Evolutionary conservation across 2,888 invertebrate species (phyloP).

Genomic region (Protonemura montana): DNA sequence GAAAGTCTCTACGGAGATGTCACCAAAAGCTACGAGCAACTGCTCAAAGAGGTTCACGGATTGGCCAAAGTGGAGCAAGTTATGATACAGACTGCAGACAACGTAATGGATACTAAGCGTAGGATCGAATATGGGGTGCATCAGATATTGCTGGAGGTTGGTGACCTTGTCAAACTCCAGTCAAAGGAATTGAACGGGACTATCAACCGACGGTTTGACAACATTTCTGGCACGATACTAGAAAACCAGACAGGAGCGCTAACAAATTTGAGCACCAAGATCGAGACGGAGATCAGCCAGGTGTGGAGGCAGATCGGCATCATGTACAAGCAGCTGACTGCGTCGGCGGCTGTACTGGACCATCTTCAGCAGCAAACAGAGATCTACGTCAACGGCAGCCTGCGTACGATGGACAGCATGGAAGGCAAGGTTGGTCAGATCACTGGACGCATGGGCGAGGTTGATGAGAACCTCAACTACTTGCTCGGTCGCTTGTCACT

Average conservation of each 20-base stretch:
- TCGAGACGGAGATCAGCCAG: slow-evolving; percentile 82
- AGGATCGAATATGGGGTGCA: slow-evolving; percentile 85
- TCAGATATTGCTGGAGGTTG: slow-evolving; percentile 79
- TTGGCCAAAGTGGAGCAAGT: slow-evolving; percentile 79
- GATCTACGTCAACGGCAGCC: slow-evolving; percentile 80
- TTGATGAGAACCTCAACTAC: slow-evolving; percentile 84
- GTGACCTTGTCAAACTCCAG: slow-evolving; percentile 72
- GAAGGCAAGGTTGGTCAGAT: slow-evolving; percentile 81
- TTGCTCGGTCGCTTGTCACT: slow-evolving; percentile 79
- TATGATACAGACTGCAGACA: slow-evolving; percentile 82
- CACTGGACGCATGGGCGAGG: slow-evolving; percentile 77
- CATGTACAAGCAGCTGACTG: slow-evolving; percentile 83
- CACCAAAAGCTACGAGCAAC: slow-evolving; percentile 63
- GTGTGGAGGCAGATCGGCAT: slow-evolving; percentile 91
- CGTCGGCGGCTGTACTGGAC: slow-evolving; percentile 77
- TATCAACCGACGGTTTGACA: slow-evolving; percentile 73
- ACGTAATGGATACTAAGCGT: slow-evolving; percentile 83
- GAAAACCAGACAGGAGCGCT: slow-evolving; percentile 76
- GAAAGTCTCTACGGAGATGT: slow-evolving; percentile 66
- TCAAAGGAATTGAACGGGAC: slow-evolving; percentile 71
- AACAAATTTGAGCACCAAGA: slow-evolving; percentile 76
- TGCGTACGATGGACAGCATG: slow-evolving; percentile 78
- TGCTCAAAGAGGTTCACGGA: slow-evolving; percentile 62
- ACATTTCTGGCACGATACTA: slow-evolving; percentile 72
- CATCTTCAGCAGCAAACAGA: slow-evolving; percentile 80